Evolutionary conservation across 1,140 invertebrate genomes (phyloP).

Genomic region (Sminthurides bifidus): DNA sequence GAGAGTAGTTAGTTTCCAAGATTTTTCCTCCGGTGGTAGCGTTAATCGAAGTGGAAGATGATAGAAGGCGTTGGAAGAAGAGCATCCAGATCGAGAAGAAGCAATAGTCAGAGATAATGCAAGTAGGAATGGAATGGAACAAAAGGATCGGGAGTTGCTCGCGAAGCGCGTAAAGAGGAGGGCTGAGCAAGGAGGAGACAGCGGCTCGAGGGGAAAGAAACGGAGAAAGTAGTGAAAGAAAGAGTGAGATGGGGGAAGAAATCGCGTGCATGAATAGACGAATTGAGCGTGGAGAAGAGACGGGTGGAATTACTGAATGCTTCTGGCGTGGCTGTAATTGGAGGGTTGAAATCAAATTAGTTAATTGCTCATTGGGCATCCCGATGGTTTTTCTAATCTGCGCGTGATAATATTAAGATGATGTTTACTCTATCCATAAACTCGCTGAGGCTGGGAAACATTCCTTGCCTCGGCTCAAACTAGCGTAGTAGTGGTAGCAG

Average conservation of each 20-base stretch:
- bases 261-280: not conserved
- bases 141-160: not conserved
- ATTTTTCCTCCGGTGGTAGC: too few species aligned
- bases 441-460: constrained; percentile 2
- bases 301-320: not conserved
- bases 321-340: constrained; percentile 27
- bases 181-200: not conserved
- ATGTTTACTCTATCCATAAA: constrained; percentile 32
- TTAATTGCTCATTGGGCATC: constrained; percentile 33
- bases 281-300: not conserved
- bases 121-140: too few species aligned
- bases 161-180: not conserved
- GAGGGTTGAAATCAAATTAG: constrained; percentile 34
- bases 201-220: not conserved
- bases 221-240: not conserved
- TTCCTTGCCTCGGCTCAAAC: not conserved
- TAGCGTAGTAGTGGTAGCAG: not conserved
- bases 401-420: constrained; percentile 34
- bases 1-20: too few species aligned
- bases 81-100: too few species aligned
- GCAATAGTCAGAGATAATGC: too few species aligned
- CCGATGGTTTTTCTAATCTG: constrained; percentile 33
- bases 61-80: too few species aligned
- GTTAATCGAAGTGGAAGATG: too few species aligned
- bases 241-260: constrained; percentile 4